Base-by-base conservation (phyloP, 2,113 vertebrate species). In the Tupaia tana region DNA sequence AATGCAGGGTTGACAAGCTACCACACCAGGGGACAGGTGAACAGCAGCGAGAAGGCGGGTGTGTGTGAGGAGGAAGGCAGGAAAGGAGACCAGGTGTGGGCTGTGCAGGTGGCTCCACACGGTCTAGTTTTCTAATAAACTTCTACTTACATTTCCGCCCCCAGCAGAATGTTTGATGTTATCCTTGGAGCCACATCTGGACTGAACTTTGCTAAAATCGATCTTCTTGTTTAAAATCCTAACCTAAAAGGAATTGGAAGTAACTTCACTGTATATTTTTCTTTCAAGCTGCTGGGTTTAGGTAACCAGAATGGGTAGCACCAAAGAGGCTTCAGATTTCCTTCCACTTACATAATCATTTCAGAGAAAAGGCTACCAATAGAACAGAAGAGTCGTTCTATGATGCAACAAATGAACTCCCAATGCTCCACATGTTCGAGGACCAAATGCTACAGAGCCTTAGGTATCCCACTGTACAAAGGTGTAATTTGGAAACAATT, bases 191-290 rank as follows among this genome's bases (percentile, higher is more conserved):
- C 99, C 99, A 98, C 99, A 99, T 97, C 99, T 99, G 98, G 99
- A 99, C 69, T 99, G 98, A 98, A 99, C 96, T 97, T 98, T 99
- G 94, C 98, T 99, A 99, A 99, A 99, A 99, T 99, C 99, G 97
- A 99, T 98, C 99, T 99, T 99, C 99, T 99, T 99, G 99, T 98
- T 99, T 99, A 99, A 99, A 99, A 99, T 99, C 95, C 99, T 99
- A 99, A 99, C 99, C 99, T 99, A 99, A 98, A 99, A 99, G 98
- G 98, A 99, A 99, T 98, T 0, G 98, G 97, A 99, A 93, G 98
- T 97, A 98, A 98, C 97, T 98, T 98, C 96, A 98, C 97, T 82
- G 73, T 59, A 93, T 11, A 90, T 88, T 97, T 94, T 94, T 95
- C 86, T 94, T 66, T 52, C 7, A 1, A 43, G 67, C 54, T 82